Conservation (phyloP, 2,797 vertebrate species). For the Brotula barbata region DNA sequence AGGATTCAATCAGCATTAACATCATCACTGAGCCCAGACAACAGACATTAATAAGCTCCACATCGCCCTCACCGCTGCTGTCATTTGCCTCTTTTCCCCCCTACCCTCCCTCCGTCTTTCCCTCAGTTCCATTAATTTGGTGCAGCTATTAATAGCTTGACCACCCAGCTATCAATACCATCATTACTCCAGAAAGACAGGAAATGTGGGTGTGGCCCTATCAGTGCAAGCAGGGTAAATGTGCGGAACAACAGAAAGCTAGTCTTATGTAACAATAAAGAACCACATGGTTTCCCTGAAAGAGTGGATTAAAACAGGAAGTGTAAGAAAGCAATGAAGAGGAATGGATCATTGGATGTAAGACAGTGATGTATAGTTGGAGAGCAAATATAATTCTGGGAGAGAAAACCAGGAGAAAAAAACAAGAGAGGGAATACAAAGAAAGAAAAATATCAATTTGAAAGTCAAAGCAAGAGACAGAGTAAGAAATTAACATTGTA, state of each 20-base stretch:
- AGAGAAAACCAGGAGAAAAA: no score
- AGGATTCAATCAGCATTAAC: slow-evolving; percentile 72
- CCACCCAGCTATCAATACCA: slow-evolving; percentile 73
- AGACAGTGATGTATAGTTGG: background rate
- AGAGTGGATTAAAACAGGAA: slow-evolving; percentile 17
- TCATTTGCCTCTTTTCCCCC: slow-evolving; percentile 52
- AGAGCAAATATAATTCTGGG: background rate
- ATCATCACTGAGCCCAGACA: slow-evolving; percentile 58
- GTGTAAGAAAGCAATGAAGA: background rate
- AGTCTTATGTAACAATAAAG: slow-evolving; percentile 47
- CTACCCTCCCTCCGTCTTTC: slow-evolving; percentile 48
- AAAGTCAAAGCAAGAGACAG: background rate
- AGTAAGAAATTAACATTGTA: slow-evolving; percentile 16
- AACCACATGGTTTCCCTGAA: slow-evolving; percentile 13
- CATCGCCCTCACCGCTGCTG: slow-evolving; percentile 41
- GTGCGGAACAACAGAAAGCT: slow-evolving; percentile 43
- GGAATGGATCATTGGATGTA: background rate
- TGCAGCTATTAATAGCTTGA: slow-evolving; percentile 72
- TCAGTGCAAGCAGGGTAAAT: slow-evolving; percentile 59
- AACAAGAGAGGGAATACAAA: background rate
- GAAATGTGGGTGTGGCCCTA: slow-evolving; percentile 63
- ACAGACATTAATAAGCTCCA: slow-evolving; percentile 67
- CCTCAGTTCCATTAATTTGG: slow-evolving; percentile 62
- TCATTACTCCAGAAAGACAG: slow-evolving; percentile 70
- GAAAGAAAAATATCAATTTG: background rate